Evolutionary conservation across 2,888 invertebrate genomes (phyloP).

Genomic region (Melinaea menophilus): DNA sequence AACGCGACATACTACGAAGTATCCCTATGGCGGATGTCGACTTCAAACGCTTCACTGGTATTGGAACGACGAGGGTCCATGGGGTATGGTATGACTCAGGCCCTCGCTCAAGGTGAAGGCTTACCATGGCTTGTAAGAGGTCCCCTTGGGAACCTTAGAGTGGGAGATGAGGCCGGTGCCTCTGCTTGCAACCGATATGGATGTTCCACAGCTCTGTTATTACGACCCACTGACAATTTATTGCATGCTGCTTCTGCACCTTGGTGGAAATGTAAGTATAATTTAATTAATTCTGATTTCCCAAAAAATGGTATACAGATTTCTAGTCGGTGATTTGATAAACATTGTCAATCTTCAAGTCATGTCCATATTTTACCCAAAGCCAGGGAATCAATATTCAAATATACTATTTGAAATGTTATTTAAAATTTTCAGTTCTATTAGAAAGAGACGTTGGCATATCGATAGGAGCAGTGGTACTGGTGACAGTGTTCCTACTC

Average conservation of each 20-base stretch:
- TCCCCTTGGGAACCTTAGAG: constrained; percentile 48
- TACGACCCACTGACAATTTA: constrained; percentile 61
- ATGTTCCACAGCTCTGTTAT: constrained; percentile 57
- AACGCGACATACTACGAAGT: constrained; percentile 72
- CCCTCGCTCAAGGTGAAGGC: constrained; percentile 49
- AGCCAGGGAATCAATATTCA: no score
- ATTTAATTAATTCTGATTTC: background rate
- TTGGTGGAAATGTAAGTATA: constrained; percentile 66
- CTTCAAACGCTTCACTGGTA: constrained; percentile 60
- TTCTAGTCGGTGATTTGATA: no score
- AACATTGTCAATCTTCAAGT: no score
- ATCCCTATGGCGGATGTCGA: constrained; percentile 67
- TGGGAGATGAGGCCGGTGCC: constrained; percentile 66
- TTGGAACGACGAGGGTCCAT: constrained; percentile 60
- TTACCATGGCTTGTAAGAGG: constrained; percentile 54
- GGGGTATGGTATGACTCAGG: constrained; percentile 61
- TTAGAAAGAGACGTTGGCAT: constrained; percentile 66
- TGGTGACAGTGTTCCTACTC: constrained; percentile 57
- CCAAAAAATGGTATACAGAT: no score
- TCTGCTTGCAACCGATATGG: constrained; percentile 69
- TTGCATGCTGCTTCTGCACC: constrained; percentile 59
- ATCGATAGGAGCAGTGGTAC: constrained; percentile 59
- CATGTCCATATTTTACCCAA: no score
- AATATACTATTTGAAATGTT: background rate
- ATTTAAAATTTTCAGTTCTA: constrained; percentile 47